Conservation (phyloP, 2,797 vertebrate genomes). For the Enteromius fasciolatus region DNA sequence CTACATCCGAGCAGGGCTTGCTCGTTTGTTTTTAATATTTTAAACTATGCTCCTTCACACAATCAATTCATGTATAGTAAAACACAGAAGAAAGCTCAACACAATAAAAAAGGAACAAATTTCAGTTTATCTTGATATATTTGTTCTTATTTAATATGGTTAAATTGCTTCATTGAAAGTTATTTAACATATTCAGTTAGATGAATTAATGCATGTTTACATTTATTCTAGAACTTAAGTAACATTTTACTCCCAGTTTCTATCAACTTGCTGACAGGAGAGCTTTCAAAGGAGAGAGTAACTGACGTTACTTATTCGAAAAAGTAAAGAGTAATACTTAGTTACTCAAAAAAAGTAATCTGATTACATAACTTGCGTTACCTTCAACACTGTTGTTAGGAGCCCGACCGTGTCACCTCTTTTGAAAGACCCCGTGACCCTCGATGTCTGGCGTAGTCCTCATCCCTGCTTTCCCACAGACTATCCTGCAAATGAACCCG, state of each 20-base stretch:
- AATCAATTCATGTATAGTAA: neutral
- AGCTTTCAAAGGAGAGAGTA: neutral
- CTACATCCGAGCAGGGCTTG: neutral
- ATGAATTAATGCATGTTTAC: neutral
- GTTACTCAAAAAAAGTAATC: neutral
- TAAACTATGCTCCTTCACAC: neutral
- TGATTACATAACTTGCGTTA: neutral
- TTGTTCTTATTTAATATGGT: neutral
- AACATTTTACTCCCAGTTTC: neutral
- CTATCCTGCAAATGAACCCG: conserved; percentile 62
- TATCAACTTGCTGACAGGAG: neutral
- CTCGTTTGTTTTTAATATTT: neutral
- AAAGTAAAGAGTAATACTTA: neutral
- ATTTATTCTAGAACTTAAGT: neutral
- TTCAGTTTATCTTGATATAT: neutral
- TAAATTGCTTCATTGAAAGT: neutral
- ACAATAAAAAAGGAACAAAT: neutral
- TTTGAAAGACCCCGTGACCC: conserved; percentile 42
- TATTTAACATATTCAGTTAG: neutral
- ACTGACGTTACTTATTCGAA: neutral
- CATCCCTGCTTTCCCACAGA: conserved; percentile 70
- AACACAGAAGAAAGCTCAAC: neutral
- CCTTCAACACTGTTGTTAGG: conserved; percentile 9
- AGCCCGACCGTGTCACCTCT: conserved; percentile 35
- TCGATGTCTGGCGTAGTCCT: conserved; percentile 59